phyloP scores from a whole-genome alignment of 1,140 invertebrate genomes.

The Drosophila burlai region DNA sequence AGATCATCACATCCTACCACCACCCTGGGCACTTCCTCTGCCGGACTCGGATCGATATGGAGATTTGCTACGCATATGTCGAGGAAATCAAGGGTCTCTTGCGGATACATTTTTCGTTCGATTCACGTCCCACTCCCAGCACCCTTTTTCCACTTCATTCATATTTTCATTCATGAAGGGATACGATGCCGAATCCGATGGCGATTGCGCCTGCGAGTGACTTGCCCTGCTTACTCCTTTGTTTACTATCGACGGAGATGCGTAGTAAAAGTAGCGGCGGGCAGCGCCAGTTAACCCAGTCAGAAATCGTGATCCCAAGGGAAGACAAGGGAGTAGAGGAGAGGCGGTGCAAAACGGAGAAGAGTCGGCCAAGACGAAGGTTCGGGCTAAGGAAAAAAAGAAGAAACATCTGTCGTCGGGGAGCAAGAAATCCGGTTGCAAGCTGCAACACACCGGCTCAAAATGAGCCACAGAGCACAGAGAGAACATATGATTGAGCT shows the following conservation, averaged over 20 bases:
- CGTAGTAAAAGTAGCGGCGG: constrained; percentile 68
- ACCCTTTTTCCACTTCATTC: constrained; percentile 38
- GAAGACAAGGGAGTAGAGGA: background rate
- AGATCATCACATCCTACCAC: constrained; percentile 7
- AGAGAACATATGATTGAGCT: constrained; percentile 74
- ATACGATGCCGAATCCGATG: background rate
- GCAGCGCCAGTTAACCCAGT: constrained; percentile 61
- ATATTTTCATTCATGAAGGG: constrained; percentile 67
- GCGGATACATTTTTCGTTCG: constrained; percentile 20
- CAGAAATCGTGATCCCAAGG: constrained; percentile 9
- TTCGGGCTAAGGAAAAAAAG: constrained; percentile 18
- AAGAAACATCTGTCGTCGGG: constrained; percentile 67
- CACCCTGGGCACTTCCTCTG: constrained; percentile 30
- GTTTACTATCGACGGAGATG: constrained; percentile 58
- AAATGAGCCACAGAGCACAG: constrained; percentile 34
- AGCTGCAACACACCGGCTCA: constrained; percentile 70
- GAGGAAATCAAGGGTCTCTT: constrained; percentile 17
- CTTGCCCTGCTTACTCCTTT: constrained; percentile 40
- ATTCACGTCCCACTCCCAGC: constrained; percentile 1
- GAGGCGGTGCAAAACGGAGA: constrained; percentile 18
- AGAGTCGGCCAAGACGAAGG: constrained; percentile 1
- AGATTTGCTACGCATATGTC: constrained; percentile 43
- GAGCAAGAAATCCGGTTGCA: constrained; percentile 66
- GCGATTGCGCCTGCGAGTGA: constrained; percentile 7
- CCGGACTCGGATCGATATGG: constrained; percentile 12